Conservation (phyloP, 2,797 vertebrate species). For the Acanthurus leucopareius region DNA sequence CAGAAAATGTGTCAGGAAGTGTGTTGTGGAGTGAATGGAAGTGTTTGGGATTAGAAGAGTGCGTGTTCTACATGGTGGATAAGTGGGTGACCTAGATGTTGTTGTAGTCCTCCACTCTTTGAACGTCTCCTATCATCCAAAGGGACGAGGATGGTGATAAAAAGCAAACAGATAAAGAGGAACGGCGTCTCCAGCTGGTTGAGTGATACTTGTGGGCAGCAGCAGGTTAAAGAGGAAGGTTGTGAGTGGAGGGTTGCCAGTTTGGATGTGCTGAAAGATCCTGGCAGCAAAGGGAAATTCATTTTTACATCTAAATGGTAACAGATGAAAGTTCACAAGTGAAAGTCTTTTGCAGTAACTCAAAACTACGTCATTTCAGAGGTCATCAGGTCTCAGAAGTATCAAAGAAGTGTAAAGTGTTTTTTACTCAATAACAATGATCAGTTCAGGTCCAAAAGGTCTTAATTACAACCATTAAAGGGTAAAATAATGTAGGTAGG, state of each 20-base stretch:
- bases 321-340: background rate
- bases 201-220: background rate
- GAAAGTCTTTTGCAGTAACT: background rate
- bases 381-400: no score
- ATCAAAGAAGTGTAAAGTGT: no score
- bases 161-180: background rate
- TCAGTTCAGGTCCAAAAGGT: no score
- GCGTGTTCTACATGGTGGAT: slow-evolving; percentile 13
- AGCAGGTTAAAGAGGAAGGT: background rate
- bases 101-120: background rate
- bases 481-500: no score
- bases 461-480: no score
- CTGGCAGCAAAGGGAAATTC: background rate
- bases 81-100: slow-evolving; percentile 10
- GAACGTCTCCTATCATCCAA: background rate
- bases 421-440: no score
- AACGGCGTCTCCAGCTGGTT: background rate
- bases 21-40: slow-evolving; percentile 26
- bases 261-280: slow-evolving; percentile 9
- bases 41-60: slow-evolving; percentile 27
- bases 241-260: slow-evolving; percentile 12
- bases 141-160: background rate
- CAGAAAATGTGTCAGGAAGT: slow-evolving; percentile 54
- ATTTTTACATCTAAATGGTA: background rate
- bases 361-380: background rate